Evolutionary conservation across 1,140 invertebrate genomes (phyloP).

Genomic region (Mercenaria mercenaria): DNA sequence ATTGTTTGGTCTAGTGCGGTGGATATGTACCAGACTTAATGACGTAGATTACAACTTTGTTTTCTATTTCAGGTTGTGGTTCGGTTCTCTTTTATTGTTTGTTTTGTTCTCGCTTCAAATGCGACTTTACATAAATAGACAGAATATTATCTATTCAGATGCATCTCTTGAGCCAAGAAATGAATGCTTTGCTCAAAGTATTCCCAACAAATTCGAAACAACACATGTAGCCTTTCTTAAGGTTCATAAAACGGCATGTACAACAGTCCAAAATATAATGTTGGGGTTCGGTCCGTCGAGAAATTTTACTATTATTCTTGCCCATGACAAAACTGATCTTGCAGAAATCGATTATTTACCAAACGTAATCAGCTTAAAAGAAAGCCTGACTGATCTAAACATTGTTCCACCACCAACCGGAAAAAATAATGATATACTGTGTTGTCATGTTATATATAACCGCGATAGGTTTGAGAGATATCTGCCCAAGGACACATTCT

Average conservation of each 20-base stretch:
- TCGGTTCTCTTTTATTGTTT: too few relatives aligned
- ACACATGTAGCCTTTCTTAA: constrained; percentile 53
- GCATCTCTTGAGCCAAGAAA: too few relatives aligned
- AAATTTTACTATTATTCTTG: constrained; percentile 86
- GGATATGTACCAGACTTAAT: too few relatives aligned
- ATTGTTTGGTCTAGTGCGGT: too few relatives aligned
- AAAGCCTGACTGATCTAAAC: background rate
- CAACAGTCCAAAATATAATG: constrained; percentile 87
- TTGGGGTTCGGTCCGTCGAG: constrained; percentile 86
- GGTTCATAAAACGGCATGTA: constrained; percentile 87
- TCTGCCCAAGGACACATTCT: constrained; percentile 66
- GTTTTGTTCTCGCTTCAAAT: too few relatives aligned
- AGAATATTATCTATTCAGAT: too few relatives aligned
- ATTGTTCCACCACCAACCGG: constrained; percentile 36
- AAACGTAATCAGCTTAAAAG: constrained; percentile 53
- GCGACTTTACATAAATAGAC: too few relatives aligned
- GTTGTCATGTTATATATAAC: constrained; percentile 71
- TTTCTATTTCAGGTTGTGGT: too few relatives aligned
- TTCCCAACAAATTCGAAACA: too few relatives aligned
- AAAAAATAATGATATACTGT: constrained; percentile 68
- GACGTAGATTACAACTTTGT: too few relatives aligned
- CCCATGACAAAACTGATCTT: constrained; percentile 56
- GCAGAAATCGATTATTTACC: background rate
- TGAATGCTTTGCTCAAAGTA: too few relatives aligned
- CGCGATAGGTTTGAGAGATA: constrained; percentile 27